Conservation (phyloP, 2,797 vertebrate genomes). For the Neosilurus mollespiculum region DNA sequence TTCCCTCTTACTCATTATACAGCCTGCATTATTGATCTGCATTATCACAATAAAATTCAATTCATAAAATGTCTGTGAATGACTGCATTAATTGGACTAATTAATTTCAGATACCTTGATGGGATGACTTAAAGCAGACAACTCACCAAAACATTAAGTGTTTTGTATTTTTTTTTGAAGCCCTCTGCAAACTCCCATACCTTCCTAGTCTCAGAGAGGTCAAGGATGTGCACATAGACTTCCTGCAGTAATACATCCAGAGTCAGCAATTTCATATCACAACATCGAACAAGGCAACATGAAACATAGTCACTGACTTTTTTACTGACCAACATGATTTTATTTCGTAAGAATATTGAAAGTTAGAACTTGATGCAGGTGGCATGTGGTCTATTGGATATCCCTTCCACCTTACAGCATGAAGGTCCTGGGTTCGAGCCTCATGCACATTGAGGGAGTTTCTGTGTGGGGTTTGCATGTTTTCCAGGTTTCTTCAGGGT, state of each 20-base stretch:
- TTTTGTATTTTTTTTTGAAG: conserved; percentile 78
- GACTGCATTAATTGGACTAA: not conserved
- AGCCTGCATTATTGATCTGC: conserved; percentile 79
- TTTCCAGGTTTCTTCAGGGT: too few relatives aligned
- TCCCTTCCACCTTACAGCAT: too few relatives aligned
- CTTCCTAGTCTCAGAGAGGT: conserved; percentile 77
- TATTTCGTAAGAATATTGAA: too few relatives aligned
- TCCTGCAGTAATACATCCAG: conserved; percentile 65
- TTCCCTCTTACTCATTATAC: conserved; percentile 76
- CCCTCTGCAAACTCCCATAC: conserved; percentile 80
- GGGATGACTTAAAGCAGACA: not conserved
- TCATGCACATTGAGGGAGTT: too few relatives aligned
- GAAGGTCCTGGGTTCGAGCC: too few relatives aligned
- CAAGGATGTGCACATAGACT: conserved; percentile 77
- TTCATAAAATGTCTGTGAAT: not conserved
- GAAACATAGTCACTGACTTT: too few relatives aligned
- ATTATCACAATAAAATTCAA: not conserved
- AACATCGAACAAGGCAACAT: not conserved
- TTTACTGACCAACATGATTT: too few relatives aligned
- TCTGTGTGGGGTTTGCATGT: too few relatives aligned
- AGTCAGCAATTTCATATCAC: not conserved
- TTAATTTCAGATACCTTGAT: not conserved
- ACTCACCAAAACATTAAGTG: conserved; percentile 78
- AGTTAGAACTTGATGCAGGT: too few relatives aligned
- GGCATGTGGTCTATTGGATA: too few relatives aligned